A percentile compares a stretch with the other conserved stretches of the same genome.
phyloP scores from a whole-genome alignment of 2,888 invertebrate genomes.

The Lochmaea capreae region DNA sequence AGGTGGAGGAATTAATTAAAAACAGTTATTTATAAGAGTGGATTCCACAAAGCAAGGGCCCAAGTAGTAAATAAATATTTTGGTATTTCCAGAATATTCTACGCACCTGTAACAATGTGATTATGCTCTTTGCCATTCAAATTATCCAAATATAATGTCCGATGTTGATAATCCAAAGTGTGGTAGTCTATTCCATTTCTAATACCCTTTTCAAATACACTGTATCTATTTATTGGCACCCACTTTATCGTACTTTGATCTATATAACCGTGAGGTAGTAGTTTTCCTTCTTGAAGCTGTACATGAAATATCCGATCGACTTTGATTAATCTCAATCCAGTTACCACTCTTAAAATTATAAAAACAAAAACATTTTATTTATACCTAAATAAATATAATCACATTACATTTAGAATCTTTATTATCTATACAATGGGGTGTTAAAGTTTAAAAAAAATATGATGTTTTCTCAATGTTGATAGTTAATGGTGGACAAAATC shows the following conservation, averaged over 20 bases:
- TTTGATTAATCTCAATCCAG: constrained; percentile 81
- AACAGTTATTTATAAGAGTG: too few species aligned
- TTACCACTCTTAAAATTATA: constrained; percentile 74
- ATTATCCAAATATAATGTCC: constrained; percentile 85
- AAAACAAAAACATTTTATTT: constrained; percentile 36
- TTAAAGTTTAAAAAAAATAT: too few species aligned
- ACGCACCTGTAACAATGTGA: constrained; percentile 77
- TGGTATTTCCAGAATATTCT: constrained; percentile 41
- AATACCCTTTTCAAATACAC: constrained; percentile 68
- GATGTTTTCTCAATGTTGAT: too few species aligned
- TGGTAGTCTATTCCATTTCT: constrained; percentile 78
- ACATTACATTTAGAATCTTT: too few species aligned
- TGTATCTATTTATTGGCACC: constrained; percentile 76
- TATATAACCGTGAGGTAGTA: constrained; percentile 75
- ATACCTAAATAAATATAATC: too few species aligned
- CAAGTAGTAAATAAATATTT: too few species aligned
- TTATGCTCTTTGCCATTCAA: constrained; percentile 72
- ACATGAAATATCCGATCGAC: constrained; percentile 80
- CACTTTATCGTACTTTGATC: constrained; percentile 72
- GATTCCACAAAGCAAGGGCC: too few species aligned
- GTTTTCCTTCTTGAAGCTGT: constrained; percentile 81
- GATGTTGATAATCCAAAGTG: constrained; percentile 77
- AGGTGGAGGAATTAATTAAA: too few species aligned
- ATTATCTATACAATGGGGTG: too few species aligned
- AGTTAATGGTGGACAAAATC: too few species aligned